Percentiles rank a stretch among this genome's conserved stretches.
Conservation (phyloP, 2,888 invertebrate species). For the Timandra comae region DNA sequence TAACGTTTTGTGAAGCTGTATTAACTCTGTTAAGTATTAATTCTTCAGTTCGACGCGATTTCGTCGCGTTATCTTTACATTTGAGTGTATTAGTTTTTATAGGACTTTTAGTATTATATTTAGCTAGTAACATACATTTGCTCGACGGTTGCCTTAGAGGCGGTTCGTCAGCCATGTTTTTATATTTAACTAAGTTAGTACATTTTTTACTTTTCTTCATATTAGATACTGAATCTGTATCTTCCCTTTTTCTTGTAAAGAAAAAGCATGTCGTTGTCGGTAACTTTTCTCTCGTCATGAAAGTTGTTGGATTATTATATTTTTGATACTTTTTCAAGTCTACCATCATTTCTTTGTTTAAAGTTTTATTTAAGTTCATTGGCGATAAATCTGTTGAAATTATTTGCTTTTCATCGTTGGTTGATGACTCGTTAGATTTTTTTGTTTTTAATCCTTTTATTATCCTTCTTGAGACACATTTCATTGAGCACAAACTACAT, state of each 20-base stretch:
- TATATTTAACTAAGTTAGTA: constrained; percentile 58
- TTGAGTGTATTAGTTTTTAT: not conserved
- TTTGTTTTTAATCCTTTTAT: constrained; percentile 15
- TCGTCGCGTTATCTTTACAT: not conserved
- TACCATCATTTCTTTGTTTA: too few relatives aligned
- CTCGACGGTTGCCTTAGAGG: constrained; percentile 39
- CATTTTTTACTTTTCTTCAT: constrained; percentile 56
- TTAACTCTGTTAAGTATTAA: constrained; percentile 23
- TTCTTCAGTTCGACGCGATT: constrained; percentile 20
- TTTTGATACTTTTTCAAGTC: not conserved
- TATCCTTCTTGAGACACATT: constrained; percentile 29
- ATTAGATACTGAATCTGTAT: constrained; percentile 8
- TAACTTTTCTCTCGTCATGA: constrained; percentile 12
- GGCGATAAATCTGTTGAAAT: constrained; percentile 33
- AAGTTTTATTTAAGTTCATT: constrained; percentile 5
- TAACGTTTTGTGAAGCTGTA: constrained; percentile 32
- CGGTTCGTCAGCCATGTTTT: constrained; percentile 46
- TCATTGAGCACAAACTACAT: constrained; percentile 41
- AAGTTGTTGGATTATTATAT: not conserved
- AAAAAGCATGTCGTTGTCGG: constrained; percentile 38
- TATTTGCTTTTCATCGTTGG: constrained; percentile 41
- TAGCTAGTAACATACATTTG: constrained; percentile 44
- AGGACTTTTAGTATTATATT: constrained; percentile 16
- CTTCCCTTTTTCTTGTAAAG: constrained; percentile 30
- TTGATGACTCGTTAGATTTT: constrained; percentile 26